Conservation (phyloP, 2,113 vertebrate species). For the Raphicerus campestris region DNA sequence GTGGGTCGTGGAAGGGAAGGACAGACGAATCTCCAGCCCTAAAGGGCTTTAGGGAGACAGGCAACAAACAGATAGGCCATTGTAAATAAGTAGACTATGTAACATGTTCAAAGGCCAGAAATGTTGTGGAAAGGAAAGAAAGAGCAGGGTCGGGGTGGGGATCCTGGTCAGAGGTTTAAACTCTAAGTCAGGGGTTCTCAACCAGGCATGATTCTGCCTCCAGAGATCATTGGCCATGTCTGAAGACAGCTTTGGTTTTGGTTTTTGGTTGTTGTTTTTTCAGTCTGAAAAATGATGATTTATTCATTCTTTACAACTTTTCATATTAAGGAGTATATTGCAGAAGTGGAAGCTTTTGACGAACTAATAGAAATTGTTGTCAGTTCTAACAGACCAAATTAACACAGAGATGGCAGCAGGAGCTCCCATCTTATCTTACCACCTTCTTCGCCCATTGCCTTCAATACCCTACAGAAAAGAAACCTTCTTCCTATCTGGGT, state of each 20-base stretch:
- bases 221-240: background rate
- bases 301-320: background rate
- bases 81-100: fast-evolving
- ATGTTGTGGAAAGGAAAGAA: background rate
- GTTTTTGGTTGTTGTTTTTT: background rate
- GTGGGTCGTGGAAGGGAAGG: background rate
- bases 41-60: too few species aligned
- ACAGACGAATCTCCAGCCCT: background rate
- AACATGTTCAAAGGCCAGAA: background rate
- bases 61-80: background rate
- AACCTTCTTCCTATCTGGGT: background rate
- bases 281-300: background rate
- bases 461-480: background rate
- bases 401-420: background rate
- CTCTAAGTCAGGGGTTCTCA: background rate
- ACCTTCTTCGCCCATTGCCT: background rate
- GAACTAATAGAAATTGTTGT: background rate
- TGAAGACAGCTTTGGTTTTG: background rate
- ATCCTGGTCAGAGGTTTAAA: background rate
- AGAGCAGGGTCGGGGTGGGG: background rate
- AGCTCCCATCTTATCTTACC: background rate
- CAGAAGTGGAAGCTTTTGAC: background rate
- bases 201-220: background rate
- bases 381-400: background rate
- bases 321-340: background rate